Conservation (phyloP, 1,140 invertebrate genomes). For the Hylaeus volcanicus region DNA sequence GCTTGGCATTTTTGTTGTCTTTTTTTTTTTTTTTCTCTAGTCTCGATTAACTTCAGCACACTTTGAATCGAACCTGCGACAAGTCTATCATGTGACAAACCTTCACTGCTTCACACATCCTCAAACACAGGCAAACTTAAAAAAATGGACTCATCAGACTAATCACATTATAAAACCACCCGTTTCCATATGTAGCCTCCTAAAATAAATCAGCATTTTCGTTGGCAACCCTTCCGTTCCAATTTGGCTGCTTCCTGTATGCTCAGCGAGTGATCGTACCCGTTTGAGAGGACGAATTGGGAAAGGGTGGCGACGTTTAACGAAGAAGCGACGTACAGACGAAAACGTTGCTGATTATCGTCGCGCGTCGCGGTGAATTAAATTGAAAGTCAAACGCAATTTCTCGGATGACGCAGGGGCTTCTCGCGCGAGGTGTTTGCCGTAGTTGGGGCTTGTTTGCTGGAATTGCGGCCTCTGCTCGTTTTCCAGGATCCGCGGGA, state of each 20-base stretch:
- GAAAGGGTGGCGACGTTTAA: background rate
- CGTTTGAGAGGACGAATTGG: background rate
- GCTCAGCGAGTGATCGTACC: background rate
- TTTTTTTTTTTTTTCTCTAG: background rate
- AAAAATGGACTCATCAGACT: too few species aligned
- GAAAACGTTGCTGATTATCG: conserved; percentile 32
- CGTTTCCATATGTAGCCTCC: too few species aligned
- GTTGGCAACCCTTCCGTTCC: too few species aligned
- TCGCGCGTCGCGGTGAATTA: background rate
- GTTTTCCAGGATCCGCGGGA: conserved; percentile 5
- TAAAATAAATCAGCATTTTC: too few species aligned
- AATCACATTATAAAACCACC: too few species aligned
- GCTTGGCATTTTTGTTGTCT: conserved; percentile 17
- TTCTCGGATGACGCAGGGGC: background rate
- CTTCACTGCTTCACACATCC: too few species aligned
- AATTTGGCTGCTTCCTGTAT: too few species aligned
- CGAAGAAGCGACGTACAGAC: background rate
- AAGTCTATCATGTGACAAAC: too few species aligned
- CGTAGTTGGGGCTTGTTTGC: conserved; percentile 29
- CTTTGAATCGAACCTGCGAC: background rate
- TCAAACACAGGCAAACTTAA: too few species aligned
- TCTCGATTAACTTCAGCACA: conserved; percentile 13
- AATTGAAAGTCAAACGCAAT: conserved; percentile 38
- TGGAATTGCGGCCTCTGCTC: conserved; percentile 15
- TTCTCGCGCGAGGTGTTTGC: conserved; percentile 6